Conservation (phyloP, 1,140 invertebrate species). For the Drosophila bifasciata region DNA sequence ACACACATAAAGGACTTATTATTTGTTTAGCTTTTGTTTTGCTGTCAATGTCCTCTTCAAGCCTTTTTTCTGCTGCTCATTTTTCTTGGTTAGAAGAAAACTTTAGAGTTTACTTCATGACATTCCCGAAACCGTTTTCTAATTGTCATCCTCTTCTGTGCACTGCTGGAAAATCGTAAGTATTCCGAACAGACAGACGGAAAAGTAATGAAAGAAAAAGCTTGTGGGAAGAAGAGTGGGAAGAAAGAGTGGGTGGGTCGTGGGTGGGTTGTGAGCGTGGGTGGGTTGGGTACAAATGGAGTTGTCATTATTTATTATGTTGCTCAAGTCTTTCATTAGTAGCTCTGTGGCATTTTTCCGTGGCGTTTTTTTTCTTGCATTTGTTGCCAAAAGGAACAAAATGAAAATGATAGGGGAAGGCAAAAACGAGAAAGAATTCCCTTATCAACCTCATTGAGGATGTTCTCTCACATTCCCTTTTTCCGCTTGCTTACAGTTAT, state of each 20-base stretch:
- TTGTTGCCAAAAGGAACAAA: slow-evolving; percentile 28
- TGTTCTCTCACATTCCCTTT: slow-evolving; percentile 62
- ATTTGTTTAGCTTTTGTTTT: slow-evolving; percentile 24
- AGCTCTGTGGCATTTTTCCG: slow-evolving; percentile 69
- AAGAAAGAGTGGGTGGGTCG: background rate
- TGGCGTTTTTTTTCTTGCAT: slow-evolving; percentile 72
- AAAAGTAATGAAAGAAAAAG: slow-evolving; percentile 36
- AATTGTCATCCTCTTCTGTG: slow-evolving; percentile 44
- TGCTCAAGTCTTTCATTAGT: slow-evolving; percentile 76
- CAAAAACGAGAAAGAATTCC: slow-evolving; percentile 30
- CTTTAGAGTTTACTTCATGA: slow-evolving; percentile 23
- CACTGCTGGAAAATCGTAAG: slow-evolving; percentile 6
- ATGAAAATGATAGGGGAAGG: slow-evolving; percentile 14
- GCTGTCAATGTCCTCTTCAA: slow-evolving; percentile 8
- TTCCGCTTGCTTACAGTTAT: slow-evolving; percentile 76
- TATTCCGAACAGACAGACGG: slow-evolving; percentile 31
- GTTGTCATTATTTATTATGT: slow-evolving; percentile 82
- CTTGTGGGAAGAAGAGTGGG: slow-evolving; percentile 8
- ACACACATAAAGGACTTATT: background rate
- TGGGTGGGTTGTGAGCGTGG: background rate
- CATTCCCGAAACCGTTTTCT: slow-evolving; percentile 41
- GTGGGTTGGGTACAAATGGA: slow-evolving; percentile 4
- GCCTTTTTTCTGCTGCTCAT: slow-evolving; percentile 30
- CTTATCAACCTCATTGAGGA: slow-evolving; percentile 45
- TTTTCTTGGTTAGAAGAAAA: slow-evolving; percentile 35